Percentiles rank a stretch among this genome's conserved stretches.
Evolutionary conservation across 2,888 invertebrate species (phyloP).

Genomic region (Phengaris alcon): DNA sequence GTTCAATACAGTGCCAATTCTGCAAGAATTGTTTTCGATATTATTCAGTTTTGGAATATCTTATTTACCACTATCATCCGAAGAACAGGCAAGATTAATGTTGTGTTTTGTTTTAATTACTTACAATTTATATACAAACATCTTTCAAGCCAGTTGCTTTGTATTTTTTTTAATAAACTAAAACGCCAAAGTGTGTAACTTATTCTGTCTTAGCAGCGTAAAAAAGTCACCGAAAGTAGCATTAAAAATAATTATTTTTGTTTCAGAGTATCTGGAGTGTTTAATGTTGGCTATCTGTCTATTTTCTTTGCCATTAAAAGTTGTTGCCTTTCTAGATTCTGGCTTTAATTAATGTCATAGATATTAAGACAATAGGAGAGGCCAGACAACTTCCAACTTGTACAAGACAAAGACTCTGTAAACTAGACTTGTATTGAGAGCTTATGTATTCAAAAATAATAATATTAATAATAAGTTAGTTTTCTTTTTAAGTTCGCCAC

Average conservation of each 20-base stretch:
- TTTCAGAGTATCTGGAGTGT: conserved; percentile 25
- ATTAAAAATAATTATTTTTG: conserved; percentile 30
- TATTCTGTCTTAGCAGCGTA: neutral
- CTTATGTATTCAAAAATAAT: conserved; percentile 32
- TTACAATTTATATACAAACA: too few relatives aligned
- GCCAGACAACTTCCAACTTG: conserved; percentile 34
- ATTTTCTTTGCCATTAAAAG: conserved; percentile 32
- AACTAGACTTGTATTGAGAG: conserved; percentile 33
- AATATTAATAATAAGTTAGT: neutral
- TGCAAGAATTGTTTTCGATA: neutral
- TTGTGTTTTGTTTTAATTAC: too few relatives aligned
- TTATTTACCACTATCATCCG: neutral
- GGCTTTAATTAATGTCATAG: conserved; percentile 38
- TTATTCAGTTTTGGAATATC: neutral
- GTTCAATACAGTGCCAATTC: neutral
- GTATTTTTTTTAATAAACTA: too few relatives aligned
- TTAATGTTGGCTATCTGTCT: conserved; percentile 29
- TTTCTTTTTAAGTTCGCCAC: conserved; percentile 20
- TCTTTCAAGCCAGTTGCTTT: too few relatives aligned
- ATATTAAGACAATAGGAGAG: conserved; percentile 37
- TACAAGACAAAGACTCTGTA: conserved; percentile 37
- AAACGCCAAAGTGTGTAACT: neutral
- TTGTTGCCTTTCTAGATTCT: conserved; percentile 36
- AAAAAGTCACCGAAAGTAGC: conserved; percentile 23
- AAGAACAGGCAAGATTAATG: neutral